These are phyloP conservation scores for Holocentrus rufus DNA, from an alignment of 2,797 vertebrate species.

Conservation along the genomic window DNA sequence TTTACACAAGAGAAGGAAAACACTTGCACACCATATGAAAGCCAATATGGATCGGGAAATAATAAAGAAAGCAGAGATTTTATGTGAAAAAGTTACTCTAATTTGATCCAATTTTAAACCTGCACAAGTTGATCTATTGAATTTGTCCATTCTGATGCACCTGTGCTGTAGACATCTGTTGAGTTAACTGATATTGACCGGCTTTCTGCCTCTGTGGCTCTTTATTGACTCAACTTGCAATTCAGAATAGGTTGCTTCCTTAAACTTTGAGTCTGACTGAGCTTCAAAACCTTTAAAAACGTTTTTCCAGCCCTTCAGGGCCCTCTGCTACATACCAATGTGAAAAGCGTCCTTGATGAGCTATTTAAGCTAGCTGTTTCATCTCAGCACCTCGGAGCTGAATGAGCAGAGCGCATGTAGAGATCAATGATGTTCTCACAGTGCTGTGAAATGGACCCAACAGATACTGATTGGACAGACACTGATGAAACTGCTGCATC, in stretches of 20 bases:
- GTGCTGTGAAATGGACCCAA: constrained; percentile 27
- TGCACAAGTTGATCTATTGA: too few species aligned
- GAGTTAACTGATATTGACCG: too few species aligned
- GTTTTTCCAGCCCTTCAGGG: neutral
- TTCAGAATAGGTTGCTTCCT: constrained; percentile 3
- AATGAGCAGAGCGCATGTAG: constrained; percentile 16
- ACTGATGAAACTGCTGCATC: neutral
- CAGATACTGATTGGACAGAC: neutral
- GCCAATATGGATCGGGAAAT: too few species aligned
- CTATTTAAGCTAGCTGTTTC: constrained; percentile 34
- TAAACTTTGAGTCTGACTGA: neutral
- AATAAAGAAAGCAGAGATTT: too few species aligned
- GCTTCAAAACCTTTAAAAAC: neutral
- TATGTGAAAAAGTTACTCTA: too few species aligned
- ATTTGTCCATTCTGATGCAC: too few species aligned
- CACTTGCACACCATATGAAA: too few species aligned
- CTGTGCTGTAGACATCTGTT: too few species aligned
- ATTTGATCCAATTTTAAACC: too few species aligned
- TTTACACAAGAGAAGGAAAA: too few species aligned
- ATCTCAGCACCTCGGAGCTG: constrained; percentile 1
- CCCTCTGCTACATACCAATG: constrained; percentile 12
- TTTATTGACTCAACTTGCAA: constrained; percentile 17
- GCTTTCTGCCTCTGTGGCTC: neutral
- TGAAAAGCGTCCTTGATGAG: constrained; percentile 23
- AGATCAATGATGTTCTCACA: constrained; percentile 36